Evolutionary conservation across 2,888 invertebrate species (phyloP).

Genomic region (Nyleta sp.): DNA sequence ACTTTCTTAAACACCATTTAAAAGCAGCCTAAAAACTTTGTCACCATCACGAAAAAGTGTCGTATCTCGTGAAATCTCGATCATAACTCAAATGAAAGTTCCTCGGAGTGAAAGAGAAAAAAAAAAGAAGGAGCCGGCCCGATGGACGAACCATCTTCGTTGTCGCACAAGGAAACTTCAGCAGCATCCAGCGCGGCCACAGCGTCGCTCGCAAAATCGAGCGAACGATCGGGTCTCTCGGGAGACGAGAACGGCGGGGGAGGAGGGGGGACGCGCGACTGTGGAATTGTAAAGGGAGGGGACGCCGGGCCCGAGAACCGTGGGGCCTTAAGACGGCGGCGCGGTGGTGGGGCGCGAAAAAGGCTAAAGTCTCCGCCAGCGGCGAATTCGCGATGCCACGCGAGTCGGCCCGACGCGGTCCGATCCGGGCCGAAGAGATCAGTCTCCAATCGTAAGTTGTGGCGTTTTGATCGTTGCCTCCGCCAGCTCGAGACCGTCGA

Average conservation of each 20-base stretch:
- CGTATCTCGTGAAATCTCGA: conserved; percentile 14
- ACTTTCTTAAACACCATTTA: no score
- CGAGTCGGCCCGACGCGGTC: conserved; percentile 56
- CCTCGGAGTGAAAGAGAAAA: background rate
- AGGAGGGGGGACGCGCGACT: background rate
- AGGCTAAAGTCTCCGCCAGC: conserved; percentile 46
- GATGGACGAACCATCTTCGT: conserved; percentile 42
- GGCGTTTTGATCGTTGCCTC: conserved; percentile 55
- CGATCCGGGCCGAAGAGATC: conserved; percentile 58
- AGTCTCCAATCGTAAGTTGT: conserved; percentile 68
- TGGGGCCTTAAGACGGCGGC: conserved; percentile 30
- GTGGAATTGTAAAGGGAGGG: conserved; percentile 57
- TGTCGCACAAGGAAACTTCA: conserved; percentile 34
- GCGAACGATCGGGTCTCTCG: conserved; percentile 9
- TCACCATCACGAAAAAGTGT: no score
- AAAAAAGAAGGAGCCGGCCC: conserved; percentile 12
- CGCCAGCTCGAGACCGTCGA: conserved; percentile 61
- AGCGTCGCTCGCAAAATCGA: conserved; percentile 45
- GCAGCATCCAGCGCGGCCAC: conserved; percentile 28
- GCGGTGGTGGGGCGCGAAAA: conserved; percentile 48
- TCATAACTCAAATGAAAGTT: conserved; percentile 49
- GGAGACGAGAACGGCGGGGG: no score
- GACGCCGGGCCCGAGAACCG: conserved; percentile 41
- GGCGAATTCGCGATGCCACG: conserved; percentile 58
- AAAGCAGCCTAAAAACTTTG: no score